Evolutionary conservation across 2,888 invertebrate genomes (phyloP).

Genomic region (Nomada fucata): DNA sequence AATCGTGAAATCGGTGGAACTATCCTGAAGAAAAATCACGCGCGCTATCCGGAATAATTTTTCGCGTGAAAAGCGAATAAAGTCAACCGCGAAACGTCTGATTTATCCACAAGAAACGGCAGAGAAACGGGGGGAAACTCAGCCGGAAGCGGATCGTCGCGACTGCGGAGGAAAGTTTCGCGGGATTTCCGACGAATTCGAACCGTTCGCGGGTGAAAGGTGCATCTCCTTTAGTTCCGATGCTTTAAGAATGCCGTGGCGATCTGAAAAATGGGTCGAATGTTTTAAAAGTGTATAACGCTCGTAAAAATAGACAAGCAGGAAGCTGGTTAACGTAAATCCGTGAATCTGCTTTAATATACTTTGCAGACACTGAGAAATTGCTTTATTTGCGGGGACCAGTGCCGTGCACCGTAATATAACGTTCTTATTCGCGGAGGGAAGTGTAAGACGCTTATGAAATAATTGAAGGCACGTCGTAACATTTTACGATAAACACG

Average conservation of each 20-base stretch:
- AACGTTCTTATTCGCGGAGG: neutral
- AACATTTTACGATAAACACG: neutral
- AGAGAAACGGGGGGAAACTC: neutral
- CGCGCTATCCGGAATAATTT: neutral
- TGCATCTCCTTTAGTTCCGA: conserved; percentile 19
- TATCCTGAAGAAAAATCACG: neutral
- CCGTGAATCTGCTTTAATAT: conserved; percentile 23
- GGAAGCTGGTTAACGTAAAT: conserved; percentile 8
- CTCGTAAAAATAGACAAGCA: conserved; percentile 20
- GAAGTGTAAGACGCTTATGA: neutral
- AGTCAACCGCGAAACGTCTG: conserved; percentile 11
- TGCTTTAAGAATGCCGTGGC: conserved; percentile 12
- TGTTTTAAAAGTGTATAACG: conserved; percentile 29
- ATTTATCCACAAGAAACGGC: conserved; percentile 6
- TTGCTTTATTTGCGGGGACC: neutral
- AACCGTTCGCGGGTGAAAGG: neutral
- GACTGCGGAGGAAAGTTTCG: conserved; percentile 16
- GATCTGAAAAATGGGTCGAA: conserved; percentile 36
- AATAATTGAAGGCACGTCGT: neutral
- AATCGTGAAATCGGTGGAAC: neutral
- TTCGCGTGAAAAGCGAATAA: conserved; percentile 4
- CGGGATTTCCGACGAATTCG: conserved; percentile 6
- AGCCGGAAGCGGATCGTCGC: neutral
- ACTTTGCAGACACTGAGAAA: conserved; percentile 8
- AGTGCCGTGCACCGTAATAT: too few relatives aligned